phyloP scores from a whole-genome alignment of 2,888 invertebrate genomes.

The Drosophila peninsularis region DNA sequence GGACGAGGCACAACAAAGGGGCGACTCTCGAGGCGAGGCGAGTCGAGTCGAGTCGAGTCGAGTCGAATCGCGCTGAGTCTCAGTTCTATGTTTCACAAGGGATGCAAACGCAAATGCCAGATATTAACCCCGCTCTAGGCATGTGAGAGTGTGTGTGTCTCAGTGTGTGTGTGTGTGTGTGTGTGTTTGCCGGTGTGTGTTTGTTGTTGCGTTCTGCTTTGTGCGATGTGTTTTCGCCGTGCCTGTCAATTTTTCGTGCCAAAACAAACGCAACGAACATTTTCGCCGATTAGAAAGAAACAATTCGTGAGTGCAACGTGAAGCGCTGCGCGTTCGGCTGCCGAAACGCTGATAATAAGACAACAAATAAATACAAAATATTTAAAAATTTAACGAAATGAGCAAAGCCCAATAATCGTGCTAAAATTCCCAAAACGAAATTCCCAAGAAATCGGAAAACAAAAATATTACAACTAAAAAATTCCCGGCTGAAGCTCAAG shows the following conservation, averaged over 20 bases:
- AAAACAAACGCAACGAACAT: constrained; percentile 83
- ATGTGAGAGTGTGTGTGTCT: constrained; percentile 23
- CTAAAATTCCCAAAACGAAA: constrained; percentile 12
- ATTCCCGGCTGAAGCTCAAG: constrained; percentile 30
- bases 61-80: constrained; percentile 26
- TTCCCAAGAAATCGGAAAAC: constrained; percentile 1
- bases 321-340: constrained; percentile 59
- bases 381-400: constrained; percentile 12
- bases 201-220: constrained; percentile 51
- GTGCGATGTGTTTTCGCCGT: constrained; percentile 69
- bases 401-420: background rate
- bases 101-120: constrained; percentile 77
- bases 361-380: constrained; percentile 11
- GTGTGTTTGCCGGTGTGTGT: constrained; percentile 6
- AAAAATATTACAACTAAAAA: constrained; percentile 19
- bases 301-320: constrained; percentile 79
- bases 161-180: constrained; percentile 33
- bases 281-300: constrained; percentile 84
- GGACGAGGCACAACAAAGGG: constrained; percentile 64
- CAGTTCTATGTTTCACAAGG: constrained; percentile 56
- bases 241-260: constrained; percentile 78
- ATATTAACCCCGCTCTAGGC: constrained; percentile 70
- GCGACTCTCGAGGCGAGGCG: constrained; percentile 33
- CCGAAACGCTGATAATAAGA: constrained; percentile 43
- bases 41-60: constrained; percentile 6